Percentiles rank a stretch among this genome's conserved stretches.
phyloP scores from a whole-genome alignment of 2,888 invertebrate genomes.

The Encarsia formosa region DNA sequence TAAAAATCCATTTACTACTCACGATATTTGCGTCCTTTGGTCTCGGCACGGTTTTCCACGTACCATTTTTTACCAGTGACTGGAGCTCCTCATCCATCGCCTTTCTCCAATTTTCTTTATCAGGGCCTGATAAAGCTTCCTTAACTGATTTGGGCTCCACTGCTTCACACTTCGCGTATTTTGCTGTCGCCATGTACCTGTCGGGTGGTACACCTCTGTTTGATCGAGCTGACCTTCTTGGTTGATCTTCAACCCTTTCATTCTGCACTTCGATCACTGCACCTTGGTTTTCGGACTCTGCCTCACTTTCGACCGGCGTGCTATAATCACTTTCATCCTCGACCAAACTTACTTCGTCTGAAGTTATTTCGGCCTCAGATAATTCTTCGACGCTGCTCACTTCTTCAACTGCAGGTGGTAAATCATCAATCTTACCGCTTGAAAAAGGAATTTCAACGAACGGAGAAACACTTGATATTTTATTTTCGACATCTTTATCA shows the following conservation, averaged over 20 bases:
- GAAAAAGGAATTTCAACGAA: not conserved
- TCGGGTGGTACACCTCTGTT: constrained; percentile 1
- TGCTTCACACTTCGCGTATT: not conserved
- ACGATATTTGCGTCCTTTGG: not conserved
- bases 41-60: not conserved
- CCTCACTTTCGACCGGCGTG: not conserved
- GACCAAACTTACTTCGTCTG: too few relatives aligned
- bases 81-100: constrained; percentile 4
- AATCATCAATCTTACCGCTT: not conserved
- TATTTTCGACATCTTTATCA: not conserved
- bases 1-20: constrained; percentile 1
- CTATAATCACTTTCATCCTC: not conserved
- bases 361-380: too few relatives aligned
- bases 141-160: not conserved
- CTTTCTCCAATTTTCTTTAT: constrained; percentile 3
- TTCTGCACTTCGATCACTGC: not conserved
- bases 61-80: not conserved
- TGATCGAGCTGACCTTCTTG: not conserved
- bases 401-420: too few relatives aligned
- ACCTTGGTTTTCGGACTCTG: not conserved
- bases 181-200: not conserved
- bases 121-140: not conserved
- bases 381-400: too few relatives aligned
- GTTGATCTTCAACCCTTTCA: not conserved
- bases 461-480: too few relatives aligned